Evolutionary conservation across 2,888 invertebrate genomes (phyloP), one percentile per base, ranked within the genome.

Genomic region (Achlya flavicornis): DNA sequence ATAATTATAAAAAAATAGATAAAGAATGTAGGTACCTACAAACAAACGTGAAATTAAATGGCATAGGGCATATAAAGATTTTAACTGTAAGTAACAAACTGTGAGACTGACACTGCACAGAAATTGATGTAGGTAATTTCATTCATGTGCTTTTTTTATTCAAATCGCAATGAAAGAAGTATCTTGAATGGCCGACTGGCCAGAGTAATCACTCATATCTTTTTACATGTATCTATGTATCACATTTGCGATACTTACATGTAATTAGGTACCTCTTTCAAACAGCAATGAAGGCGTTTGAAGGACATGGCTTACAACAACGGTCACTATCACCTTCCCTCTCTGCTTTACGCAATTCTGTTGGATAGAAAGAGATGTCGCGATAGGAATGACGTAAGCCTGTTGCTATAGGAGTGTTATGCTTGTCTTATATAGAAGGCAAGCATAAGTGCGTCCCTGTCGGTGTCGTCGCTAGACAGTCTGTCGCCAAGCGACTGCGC

Each of bases 401-500:
- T 60, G 60, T 60, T 60, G 60, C 60, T 60, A 60, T 60, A 60
- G n/a, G 60, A 8, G 53, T 53, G 53, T 19, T 7, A 19, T 53
- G 19, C 53, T 53, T 53, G 53, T 53, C 53, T 19, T 4, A 7
- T 53, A 4, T 19, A 53, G 19, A 19, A 19, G 53, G 16, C 4
- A 19, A 10, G 16, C 1, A 7, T 53, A 10, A 3, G 53, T 19
- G 1, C 19, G 19, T 53, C 53, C 10, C 19, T 53, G 19, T 53
- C 53, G 4, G 19, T 65, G 57, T 64, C 62, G 60, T 68, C 64
- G 63, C 62, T 63, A 78, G 78, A 78, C 78, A 72, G 68, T 41
- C 66, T 70, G 78, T 68, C 78, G 78, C 78, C 77, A 65, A 57
- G 64, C 43, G 57, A 58, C 63, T 63, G 61, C 53, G 57, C 65